These are phyloP conservation scores for Gopherus flavomarginatus DNA, from an alignment of 2,113 vertebrate species.

Conservation along the genomic window DNA sequence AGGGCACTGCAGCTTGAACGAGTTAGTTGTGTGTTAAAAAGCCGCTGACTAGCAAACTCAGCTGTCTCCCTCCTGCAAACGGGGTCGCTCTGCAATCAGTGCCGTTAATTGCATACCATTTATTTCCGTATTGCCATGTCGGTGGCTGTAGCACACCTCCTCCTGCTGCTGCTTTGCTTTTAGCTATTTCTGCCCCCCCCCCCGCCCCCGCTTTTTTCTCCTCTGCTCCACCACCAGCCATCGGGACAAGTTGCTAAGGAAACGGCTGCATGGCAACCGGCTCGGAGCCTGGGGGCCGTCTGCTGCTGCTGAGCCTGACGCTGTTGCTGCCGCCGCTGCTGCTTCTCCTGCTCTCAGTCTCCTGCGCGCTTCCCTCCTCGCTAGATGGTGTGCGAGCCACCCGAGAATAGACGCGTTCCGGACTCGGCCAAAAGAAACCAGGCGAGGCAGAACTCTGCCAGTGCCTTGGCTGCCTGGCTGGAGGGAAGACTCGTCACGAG, in stretches of 20 bases:
- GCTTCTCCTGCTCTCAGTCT: slow-evolving; percentile 82
- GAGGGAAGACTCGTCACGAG: slow-evolving; percentile 40
- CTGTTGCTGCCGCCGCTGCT: slow-evolving; percentile 34
- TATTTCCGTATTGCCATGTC: neutral
- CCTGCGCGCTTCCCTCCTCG: slow-evolving; percentile 88
- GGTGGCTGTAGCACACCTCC: neutral
- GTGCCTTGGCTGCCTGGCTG: slow-evolving; percentile 48
- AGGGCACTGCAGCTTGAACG: no score
- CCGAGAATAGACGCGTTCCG: slow-evolving; percentile 83
- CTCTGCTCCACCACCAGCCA: slow-evolving; percentile 80
- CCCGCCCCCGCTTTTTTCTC: neutral
- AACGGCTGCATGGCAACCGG: slow-evolving; percentile 99
- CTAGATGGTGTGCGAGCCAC: slow-evolving; percentile 93
- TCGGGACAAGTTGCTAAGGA: slow-evolving; percentile 95
- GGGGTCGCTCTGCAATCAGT: neutral
- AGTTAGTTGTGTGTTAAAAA: neutral
- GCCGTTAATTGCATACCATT: neutral
- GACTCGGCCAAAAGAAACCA: slow-evolving; percentile 18
- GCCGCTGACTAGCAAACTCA: neutral
- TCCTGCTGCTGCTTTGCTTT: neutral
- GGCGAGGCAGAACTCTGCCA: neutral
- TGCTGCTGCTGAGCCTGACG: slow-evolving; percentile 37
- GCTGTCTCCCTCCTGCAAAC: neutral
- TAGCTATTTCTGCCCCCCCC: neutral
- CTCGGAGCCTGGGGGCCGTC: slow-evolving; percentile 90